phyloP scores from a whole-genome alignment of 2,888 invertebrate genomes.

The Icerya purchasi region DNA sequence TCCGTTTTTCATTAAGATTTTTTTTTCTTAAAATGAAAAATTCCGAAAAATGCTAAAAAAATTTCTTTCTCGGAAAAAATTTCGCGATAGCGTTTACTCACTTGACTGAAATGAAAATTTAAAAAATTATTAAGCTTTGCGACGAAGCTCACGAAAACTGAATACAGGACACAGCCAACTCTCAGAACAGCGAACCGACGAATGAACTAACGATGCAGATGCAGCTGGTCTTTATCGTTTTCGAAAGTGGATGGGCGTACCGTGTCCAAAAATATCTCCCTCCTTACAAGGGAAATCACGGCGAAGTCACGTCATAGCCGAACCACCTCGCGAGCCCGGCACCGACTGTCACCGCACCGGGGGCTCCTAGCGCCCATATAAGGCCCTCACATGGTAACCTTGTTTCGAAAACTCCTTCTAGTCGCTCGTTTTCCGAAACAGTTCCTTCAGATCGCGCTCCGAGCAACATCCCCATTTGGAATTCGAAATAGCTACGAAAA shows the following conservation, averaged over 20 bases:
- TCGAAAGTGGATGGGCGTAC: background rate
- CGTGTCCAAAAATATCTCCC: constrained; percentile 18
- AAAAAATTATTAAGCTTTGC: background rate
- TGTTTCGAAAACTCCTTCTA: too few relatives aligned
- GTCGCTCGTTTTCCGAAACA: too few relatives aligned
- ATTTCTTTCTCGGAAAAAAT: background rate
- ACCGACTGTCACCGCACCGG: too few relatives aligned
- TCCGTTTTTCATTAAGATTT: too few relatives aligned
- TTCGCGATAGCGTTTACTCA: too few relatives aligned
- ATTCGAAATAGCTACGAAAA: too few relatives aligned
- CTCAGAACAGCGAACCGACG: background rate
- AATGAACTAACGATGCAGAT: background rate
- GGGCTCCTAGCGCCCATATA: constrained; percentile 11
- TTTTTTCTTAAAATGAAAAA: background rate
- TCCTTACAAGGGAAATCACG: constrained; percentile 17
- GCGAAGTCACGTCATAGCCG: background rate
- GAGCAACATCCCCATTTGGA: too few relatives aligned
- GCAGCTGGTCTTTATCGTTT: background rate
- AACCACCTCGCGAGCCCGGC: background rate
- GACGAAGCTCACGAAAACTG: background rate
- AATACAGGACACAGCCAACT: too few relatives aligned
- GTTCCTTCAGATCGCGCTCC: too few relatives aligned
- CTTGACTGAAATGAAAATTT: background rate
- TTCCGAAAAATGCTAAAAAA: background rate
- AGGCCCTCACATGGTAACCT: constrained; percentile 11